Evolutionary conservation across 1,140 invertebrate genomes (phyloP), one percentile per base, ranked within the genome.

Genomic region (Manduca sexta): DNA sequence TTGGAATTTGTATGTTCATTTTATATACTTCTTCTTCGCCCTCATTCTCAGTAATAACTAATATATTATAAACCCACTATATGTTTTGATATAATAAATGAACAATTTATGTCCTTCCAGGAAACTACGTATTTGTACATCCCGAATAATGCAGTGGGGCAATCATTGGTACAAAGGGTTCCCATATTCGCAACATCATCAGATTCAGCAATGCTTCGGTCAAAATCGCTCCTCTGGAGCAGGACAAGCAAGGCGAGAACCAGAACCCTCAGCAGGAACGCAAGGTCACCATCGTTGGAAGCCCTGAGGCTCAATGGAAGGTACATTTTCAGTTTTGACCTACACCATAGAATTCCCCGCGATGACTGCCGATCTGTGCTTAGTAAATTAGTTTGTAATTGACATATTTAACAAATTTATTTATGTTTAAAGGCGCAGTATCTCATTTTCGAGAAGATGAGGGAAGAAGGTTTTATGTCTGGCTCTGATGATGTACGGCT

Each of bases 121-220:
- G 96, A 98, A 86, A 96, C 95, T 2, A 95, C 95, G 7, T 96
- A 93, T 77, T 88, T 99, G 45, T 99, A 98, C 87, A 97, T 99
- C 87, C 98, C 98, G 18, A 98, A 98, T 74, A 96, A 95, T 72
- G 95, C 96, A 42, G 97, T 99, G 13, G 98, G 98, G 97, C 97
- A 39, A 97, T 98, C 37, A 99, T 99, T 66, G 98, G 98, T 45
- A 97, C 96, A 10, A 98, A 97, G 48, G 97, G 97, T 17, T 94
- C 94, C 1, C 95, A 98, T 80, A 99, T 99, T 60, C 93, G 97
- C 55, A 98, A 97, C 78, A 98, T 99, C 56, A 99, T 98, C 69
- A 92, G 96, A 67, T 96, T 97, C 81, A 98, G 97, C 56, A 95
- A 95, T 53, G 97, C 97, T 38, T 95, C 93, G 46, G 95, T 99